Evolutionary conservation across 2,888 invertebrate genomes (phyloP), one percentile per base, ranked within the genome.

Genomic region (Margaritifera margaritifera): DNA sequence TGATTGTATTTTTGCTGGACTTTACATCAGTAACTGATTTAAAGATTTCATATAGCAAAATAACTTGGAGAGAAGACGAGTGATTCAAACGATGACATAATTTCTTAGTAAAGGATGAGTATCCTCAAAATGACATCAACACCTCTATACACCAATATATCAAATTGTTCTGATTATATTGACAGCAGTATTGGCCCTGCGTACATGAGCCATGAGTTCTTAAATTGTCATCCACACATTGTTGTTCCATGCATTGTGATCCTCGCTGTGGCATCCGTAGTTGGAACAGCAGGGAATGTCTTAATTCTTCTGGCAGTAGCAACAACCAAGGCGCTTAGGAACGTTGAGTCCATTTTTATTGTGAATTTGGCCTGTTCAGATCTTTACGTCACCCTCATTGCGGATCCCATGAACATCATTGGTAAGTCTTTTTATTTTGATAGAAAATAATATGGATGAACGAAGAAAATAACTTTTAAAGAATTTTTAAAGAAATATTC

Each of bases 281-380:
- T 72, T 5, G 80, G 80, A 18, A 77, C 77, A 6, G 56, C 71
- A 22, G 80, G 80, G 15, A 80, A 80, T 65, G 20, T 75, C 53
- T 65, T 77, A 25, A 75, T 79, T 25, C 66, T 80, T 3, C n/a
- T 71, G 3, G 63, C 71, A 25, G 69, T 80, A 19, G 63, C 69
- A 1, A 73, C 62, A 20, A 62, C 27, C 15, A 64, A 69, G 22
- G 31, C 58, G 3, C 57, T 78, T 3, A 71, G 71, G 18, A 72
- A 66, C 18, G 64, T 72, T 22, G 79, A 78, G 27, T 68, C 72
- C 6, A 71, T 80, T 24, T 82, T 83, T 71, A 79, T 84, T 42
- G 75, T 80, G 15, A 84, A 84, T 72, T 63, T 83, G 68, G 83
- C 83, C 31, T 62, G 72, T 22, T 71, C 83, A 5, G 84, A 84